These are phyloP conservation scores for Coenonympha glycerion DNA, from an alignment of 2,888 invertebrate genomes.

Conservation along the genomic window DNA sequence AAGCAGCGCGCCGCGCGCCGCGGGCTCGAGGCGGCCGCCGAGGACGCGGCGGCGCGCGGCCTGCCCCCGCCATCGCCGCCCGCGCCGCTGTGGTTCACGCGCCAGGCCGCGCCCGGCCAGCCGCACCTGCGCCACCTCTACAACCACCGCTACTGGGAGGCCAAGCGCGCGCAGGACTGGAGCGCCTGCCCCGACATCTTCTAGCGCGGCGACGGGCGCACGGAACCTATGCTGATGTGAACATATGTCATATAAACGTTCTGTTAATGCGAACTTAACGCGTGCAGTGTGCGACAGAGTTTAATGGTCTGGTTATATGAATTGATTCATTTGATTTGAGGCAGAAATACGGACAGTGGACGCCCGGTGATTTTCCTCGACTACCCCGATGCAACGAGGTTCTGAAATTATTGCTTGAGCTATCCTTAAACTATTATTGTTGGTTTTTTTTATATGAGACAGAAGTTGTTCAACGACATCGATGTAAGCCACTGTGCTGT, in stretches of 20 bases:
- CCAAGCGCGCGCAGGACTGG: constrained; percentile 93
- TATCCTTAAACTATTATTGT: too few relatives aligned
- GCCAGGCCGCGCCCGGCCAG: constrained; percentile 79
- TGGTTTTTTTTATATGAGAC: too few relatives aligned
- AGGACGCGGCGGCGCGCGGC: constrained; percentile 79
- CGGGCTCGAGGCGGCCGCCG: constrained; percentile 85
- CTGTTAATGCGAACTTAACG: not conserved
- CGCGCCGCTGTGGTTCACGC: constrained; percentile 90
- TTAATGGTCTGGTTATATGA: too few relatives aligned
- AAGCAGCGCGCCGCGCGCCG: constrained; percentile 92
- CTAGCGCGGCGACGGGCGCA: constrained; percentile 47
- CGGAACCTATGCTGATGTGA: not conserved
- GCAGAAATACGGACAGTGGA: not conserved
- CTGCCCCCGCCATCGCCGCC: constrained; percentile 80
- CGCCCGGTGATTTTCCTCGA: not conserved
- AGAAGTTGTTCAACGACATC: too few relatives aligned
- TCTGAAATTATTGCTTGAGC: not conserved
- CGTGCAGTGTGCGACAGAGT: not conserved
- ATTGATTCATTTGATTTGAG: not conserved
- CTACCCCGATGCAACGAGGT: not conserved
- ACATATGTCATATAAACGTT: not conserved
- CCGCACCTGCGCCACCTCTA: constrained; percentile 81
- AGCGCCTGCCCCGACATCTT: constrained; percentile 93
- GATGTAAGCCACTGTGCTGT: too few relatives aligned
- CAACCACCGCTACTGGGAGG: constrained; percentile 94